Conservation (phyloP, 2,888 invertebrate species). For the Timema podura region DNA sequence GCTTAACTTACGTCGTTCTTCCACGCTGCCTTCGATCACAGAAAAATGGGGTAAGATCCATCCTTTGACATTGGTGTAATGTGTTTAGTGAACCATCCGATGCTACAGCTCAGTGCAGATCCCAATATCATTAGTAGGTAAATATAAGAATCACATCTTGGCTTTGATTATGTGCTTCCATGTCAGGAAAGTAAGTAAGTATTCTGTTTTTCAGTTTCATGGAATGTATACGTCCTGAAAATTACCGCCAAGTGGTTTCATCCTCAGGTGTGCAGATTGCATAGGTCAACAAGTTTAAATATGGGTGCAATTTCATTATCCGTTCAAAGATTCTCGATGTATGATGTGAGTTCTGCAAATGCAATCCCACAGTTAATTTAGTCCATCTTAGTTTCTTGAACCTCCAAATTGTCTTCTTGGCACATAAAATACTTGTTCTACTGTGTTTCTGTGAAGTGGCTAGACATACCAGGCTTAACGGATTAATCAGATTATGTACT, state of each 20-base stretch:
- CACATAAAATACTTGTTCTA: too few relatives aligned
- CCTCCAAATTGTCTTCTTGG: too few relatives aligned
- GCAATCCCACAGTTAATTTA: neutral
- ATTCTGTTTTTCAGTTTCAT: neutral
- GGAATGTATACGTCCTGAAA: neutral
- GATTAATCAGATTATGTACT: too few relatives aligned
- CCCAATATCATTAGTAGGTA: too few relatives aligned
- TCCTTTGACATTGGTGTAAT: too few relatives aligned
- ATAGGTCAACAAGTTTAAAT: neutral
- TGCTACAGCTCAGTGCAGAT: too few relatives aligned
- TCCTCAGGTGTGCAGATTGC: slow-evolving; percentile 7
- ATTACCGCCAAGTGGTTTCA: neutral
- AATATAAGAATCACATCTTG: neutral
- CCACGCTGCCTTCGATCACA: too few relatives aligned
- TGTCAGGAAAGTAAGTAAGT: slow-evolving; percentile 3
- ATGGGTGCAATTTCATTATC: neutral
- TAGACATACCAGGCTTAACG: too few relatives aligned
- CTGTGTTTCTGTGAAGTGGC: too few relatives aligned
- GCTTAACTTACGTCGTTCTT: too few relatives aligned
- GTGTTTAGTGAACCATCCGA: too few relatives aligned
- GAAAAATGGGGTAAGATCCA: too few relatives aligned
- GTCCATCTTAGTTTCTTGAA: neutral
- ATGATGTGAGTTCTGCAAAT: neutral
- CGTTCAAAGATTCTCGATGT: neutral
- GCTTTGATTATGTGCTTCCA: neutral